A percentile compares a stretch with the other conserved stretches of the same genome.
Conservation (phyloP, 2,797 vertebrate genomes). For the Lacerta agilis region DNA sequence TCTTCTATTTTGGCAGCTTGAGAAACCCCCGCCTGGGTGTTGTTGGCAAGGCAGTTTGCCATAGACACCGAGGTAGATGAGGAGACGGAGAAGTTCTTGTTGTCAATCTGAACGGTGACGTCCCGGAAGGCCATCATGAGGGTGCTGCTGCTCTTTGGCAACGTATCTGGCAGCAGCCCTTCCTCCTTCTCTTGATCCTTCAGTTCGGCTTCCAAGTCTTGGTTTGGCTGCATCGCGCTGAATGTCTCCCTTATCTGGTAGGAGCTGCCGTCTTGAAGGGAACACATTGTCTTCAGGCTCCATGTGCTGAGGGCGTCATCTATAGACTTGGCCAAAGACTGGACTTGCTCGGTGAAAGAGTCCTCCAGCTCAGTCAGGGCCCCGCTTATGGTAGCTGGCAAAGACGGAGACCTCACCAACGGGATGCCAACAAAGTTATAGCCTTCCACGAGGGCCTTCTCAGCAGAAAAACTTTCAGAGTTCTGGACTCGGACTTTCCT, state of each 20-base stretch:
- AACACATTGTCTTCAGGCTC: constrained; percentile 96
- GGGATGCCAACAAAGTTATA: constrained; percentile 91
- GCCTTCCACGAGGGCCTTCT: constrained; percentile 93
- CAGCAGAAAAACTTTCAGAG: constrained; percentile 89
- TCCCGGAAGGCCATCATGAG: constrained; percentile 99
- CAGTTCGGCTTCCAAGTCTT: constrained; percentile 75
- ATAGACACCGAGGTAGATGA: constrained; percentile 94
- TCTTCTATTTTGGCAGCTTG: constrained; percentile 64
- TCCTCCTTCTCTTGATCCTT: constrained; percentile 85
- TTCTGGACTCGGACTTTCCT: constrained; percentile 91
- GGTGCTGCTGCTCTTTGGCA: constrained; percentile 92
- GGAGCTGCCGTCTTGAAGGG: constrained; percentile 87
- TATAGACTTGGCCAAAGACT: constrained; percentile 96
- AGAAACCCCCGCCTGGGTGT: constrained; percentile 45
- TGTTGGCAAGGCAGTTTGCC: constrained; percentile 84
- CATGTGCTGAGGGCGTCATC: constrained; percentile 96
- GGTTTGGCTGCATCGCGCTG: constrained; percentile 76
- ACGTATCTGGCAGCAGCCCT: constrained; percentile 78
- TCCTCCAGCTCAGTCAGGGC: constrained; percentile 96
- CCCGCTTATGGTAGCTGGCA: constrained; percentile 88
- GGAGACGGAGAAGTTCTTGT: constrained; percentile 95
- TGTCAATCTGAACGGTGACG: constrained; percentile 97
- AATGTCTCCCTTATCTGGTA: constrained; percentile 94
- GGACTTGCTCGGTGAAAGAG: constrained; percentile 97
- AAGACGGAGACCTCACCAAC: constrained; percentile 88